These are phyloP conservation scores for Sitta carolinensis DNA, from an alignment of 2,797 vertebrate genomes.

Conservation along the genomic window DNA sequence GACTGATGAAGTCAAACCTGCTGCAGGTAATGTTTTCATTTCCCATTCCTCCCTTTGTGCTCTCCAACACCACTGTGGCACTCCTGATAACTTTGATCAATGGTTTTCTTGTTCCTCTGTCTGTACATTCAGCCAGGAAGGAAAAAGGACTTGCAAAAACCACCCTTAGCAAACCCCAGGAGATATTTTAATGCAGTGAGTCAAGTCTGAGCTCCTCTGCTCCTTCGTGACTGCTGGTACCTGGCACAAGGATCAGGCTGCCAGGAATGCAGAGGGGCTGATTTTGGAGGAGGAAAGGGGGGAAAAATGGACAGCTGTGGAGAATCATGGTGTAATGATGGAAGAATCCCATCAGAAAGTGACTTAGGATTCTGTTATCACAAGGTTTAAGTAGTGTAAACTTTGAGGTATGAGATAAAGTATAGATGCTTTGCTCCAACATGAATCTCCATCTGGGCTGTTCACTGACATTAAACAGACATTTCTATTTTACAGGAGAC, in stretches of 20 bases:
- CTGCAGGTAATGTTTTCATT: background rate
- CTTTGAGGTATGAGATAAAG: slow-evolving; percentile 26
- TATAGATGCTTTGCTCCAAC: slow-evolving; percentile 41
- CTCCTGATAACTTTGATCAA: background rate
- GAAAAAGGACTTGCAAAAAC: background rate
- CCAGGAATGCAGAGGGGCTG: background rate
- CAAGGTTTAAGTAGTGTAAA: slow-evolving; percentile 50
- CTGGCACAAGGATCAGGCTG: background rate
- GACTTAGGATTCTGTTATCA: slow-evolving; percentile 43
- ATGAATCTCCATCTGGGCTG: slow-evolving; percentile 66
- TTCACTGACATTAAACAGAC: slow-evolving; percentile 77
- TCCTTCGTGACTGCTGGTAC: background rate
- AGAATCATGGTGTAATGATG: background rate
- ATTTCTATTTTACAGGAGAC: slow-evolving; percentile 75
- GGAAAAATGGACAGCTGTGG: background rate
- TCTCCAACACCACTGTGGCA: background rate
- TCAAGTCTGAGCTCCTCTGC: background rate
- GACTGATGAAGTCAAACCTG: background rate
- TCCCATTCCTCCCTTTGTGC: background rate
- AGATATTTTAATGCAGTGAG: background rate
- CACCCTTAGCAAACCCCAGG: background rate
- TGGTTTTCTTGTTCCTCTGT: background rate
- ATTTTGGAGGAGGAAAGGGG: background rate
- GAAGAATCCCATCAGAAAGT: slow-evolving; percentile 29
- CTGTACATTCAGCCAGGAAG: background rate